These are phyloP conservation scores for Benitochromis conjunctus DNA, from an alignment of 2,113 vertebrate genomes.

Conservation along the genomic window DNA sequence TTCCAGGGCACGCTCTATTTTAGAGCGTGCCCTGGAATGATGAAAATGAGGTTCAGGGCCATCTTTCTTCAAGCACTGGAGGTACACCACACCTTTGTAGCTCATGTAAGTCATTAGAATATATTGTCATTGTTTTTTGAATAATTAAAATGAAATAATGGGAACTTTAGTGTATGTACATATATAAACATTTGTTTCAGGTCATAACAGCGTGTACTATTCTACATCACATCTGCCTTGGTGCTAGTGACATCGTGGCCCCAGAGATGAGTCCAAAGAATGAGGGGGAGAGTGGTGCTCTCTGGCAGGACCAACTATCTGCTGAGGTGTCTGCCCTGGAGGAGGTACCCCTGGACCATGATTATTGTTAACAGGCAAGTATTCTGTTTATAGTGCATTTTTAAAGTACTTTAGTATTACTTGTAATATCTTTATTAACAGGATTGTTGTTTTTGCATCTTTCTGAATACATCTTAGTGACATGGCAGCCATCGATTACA, in stretches of 20 bases:
- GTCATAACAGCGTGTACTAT: background rate
- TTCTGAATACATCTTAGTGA: background rate
- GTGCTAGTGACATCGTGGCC: background rate
- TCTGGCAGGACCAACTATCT: background rate
- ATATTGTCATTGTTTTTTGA: background rate
- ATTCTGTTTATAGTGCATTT: background rate
- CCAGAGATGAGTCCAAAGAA: background rate
- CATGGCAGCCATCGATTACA: background rate
- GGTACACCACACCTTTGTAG: background rate
- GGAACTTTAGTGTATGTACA: background rate
- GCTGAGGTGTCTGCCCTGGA: background rate
- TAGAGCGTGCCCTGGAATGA: background rate
- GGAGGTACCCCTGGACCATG: background rate
- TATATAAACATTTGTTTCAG: background rate
- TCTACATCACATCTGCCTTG: background rate
- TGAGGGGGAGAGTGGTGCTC: background rate
- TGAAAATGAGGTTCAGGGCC: background rate
- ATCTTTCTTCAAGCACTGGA: background rate
- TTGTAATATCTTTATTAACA: background rate
- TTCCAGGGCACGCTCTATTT: background rate
- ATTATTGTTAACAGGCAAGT: background rate
- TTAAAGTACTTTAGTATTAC: background rate
- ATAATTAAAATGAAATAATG: background rate
- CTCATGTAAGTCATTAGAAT: background rate
- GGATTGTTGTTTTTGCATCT: background rate